phyloP scores from a whole-genome alignment of 2,113 vertebrate genomes.

The Anguilla japonica region DNA sequence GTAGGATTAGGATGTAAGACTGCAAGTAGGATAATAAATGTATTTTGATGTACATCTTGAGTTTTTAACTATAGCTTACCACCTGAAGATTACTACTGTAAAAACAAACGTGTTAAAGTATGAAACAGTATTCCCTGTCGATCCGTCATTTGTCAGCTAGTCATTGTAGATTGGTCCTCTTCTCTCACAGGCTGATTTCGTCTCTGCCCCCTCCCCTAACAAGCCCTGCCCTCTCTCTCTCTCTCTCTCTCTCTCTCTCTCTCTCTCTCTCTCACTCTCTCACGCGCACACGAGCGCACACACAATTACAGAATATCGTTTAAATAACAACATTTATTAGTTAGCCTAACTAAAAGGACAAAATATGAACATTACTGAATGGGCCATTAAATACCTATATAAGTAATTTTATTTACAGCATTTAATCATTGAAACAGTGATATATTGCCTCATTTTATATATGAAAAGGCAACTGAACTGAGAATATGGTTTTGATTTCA shows the following conservation, averaged over 20 bases:
- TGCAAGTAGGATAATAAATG: too few relatives aligned
- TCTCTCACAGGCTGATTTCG: not conserved
- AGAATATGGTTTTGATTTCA: not conserved
- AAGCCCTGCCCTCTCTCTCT: not conserved
- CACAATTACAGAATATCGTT: not conserved
- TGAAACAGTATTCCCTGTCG: not conserved
- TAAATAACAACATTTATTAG: not conserved
- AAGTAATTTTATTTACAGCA: not conserved
- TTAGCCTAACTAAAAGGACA: not conserved
- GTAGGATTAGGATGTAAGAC: too few relatives aligned
- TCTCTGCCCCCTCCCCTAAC: not conserved
- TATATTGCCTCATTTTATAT: constrained; percentile 5
- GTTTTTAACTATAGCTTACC: not conserved
- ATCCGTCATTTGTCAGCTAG: not conserved
- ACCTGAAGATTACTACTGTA: not conserved
- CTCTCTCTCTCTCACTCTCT: not conserved
- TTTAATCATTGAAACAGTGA: not conserved
- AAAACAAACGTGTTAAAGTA: not conserved
- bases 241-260: constrained; percentile 6
- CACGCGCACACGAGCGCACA: not conserved
- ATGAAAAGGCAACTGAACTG: not conserved
- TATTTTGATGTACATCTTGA: too few relatives aligned
- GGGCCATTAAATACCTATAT: constrained; percentile 1
- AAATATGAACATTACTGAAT: constrained; percentile 2
- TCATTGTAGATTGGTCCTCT: not conserved